phyloP scores from a whole-genome alignment of 1,140 invertebrate species.

The Drosophila willistoni region DNA sequence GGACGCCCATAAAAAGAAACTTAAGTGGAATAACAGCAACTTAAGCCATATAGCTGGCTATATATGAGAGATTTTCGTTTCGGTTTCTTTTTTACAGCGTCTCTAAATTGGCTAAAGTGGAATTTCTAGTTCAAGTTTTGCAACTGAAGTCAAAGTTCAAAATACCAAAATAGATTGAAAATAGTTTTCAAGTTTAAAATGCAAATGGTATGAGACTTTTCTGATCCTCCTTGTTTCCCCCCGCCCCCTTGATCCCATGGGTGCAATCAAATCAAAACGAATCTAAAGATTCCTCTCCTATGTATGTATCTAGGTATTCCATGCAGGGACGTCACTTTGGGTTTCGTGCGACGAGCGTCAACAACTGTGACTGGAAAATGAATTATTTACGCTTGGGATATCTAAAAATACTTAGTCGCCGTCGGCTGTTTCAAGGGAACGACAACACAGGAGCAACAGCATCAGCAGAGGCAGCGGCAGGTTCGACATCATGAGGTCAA shows the following conservation, averaged over 20 bases:
- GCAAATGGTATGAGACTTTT: conserved; percentile 45
- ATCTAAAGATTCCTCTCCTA: neutral
- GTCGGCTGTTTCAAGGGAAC: conserved; percentile 27
- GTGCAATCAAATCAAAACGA: conserved; percentile 37
- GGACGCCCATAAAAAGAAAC: conserved; percentile 73
- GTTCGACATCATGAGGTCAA: conserved; percentile 56
- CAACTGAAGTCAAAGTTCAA: conserved; percentile 67
- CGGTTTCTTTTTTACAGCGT: conserved; percentile 27
- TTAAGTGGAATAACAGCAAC: conserved; percentile 69
- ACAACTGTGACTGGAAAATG: conserved; percentile 81
- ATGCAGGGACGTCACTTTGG: conserved; percentile 34
- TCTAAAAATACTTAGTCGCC: conserved; percentile 65
- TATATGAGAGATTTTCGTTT: conserved; percentile 17
- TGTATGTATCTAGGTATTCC: conserved; percentile 21
- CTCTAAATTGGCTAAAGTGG: conserved; percentile 53
- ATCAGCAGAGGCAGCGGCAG: conserved; percentile 35
- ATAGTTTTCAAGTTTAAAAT: conserved; percentile 71
- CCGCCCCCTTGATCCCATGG: conserved; percentile 42
- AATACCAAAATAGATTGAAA: conserved; percentile 60
- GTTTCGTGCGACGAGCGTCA: conserved; percentile 63
- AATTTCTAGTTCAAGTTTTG: conserved; percentile 68
- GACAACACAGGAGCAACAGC: conserved; percentile 19
- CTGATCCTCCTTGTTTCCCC: conserved; percentile 13
- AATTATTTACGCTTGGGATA: conserved; percentile 72
- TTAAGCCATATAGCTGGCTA: conserved; percentile 34